Percentiles rank a stretch among this genome's conserved stretches.
Conservation (phyloP, 2,888 invertebrate genomes). For the Ferrisia virgata region DNA sequence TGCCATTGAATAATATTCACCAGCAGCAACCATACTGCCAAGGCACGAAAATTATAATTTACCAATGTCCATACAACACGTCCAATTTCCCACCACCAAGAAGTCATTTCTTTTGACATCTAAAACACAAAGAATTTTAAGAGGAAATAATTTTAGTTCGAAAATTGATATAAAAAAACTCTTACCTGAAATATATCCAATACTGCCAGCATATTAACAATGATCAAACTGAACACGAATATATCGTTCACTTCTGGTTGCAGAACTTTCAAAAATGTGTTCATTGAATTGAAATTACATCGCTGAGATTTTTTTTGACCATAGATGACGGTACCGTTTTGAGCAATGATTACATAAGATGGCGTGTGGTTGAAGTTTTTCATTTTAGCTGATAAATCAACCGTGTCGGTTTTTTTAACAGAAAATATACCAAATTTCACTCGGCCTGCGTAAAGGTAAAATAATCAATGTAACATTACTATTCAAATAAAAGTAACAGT, state of each 20-base stretch:
- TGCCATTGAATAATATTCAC: slow-evolving; percentile 52
- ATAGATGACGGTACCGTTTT: slow-evolving; percentile 54
- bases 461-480: too few species aligned
- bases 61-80: slow-evolving; percentile 55
- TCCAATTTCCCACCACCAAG: slow-evolving; percentile 54
- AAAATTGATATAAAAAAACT: not conserved
- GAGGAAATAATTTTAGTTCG: not conserved
- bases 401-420: slow-evolving; percentile 50
- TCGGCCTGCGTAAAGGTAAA: slow-evolving; percentile 52
- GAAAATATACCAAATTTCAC: slow-evolving; percentile 55
- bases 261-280: slow-evolving; percentile 54
- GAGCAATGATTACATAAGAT: slow-evolving; percentile 54
- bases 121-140: slow-evolving; percentile 46
- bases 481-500: slow-evolving; percentile 49
- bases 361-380: slow-evolving; percentile 50
- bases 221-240: slow-evolving; percentile 55
- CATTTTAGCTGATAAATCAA: slow-evolving; percentile 49
- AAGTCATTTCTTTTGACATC: slow-evolving; percentile 52
- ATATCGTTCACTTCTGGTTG: slow-evolving; percentile 58
- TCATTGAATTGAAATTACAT: slow-evolving; percentile 55
- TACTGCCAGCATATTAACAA: slow-evolving; percentile 55
- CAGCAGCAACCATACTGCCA: slow-evolving; percentile 48
- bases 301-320: slow-evolving; percentile 54
- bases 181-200: slow-evolving; percentile 54
- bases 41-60: slow-evolving; percentile 54